phyloP scores from a whole-genome alignment of 2,113 vertebrate species.

The Elgaria multicarinata region DNA sequence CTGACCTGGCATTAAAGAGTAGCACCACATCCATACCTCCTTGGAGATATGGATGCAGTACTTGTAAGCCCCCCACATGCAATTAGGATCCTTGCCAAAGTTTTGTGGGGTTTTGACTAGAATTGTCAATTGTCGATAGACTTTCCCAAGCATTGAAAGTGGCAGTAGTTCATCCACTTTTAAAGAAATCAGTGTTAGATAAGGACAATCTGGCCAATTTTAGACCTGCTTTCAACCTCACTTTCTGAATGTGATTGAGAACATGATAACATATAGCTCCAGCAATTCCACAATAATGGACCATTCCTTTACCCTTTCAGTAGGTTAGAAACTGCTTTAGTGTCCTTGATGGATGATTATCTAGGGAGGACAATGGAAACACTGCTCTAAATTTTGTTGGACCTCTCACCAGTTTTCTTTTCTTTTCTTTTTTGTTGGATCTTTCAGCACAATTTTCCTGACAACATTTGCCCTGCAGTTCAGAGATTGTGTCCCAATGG shows the following conservation, averaged over 20 bases:
- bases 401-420: too few relatives aligned
- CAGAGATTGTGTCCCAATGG: neutral
- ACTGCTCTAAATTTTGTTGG: neutral
- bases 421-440: too few relatives aligned
- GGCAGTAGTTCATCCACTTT: neutral
- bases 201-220: neutral
- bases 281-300: neutral
- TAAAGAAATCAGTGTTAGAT: neutral
- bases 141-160: neutral
- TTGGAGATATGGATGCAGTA: neutral
- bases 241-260: neutral
- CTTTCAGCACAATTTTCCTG: neutral
- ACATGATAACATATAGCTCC: neutral
- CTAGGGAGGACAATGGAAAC: too few relatives aligned
- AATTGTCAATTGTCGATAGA: neutral
- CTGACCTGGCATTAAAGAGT: too few relatives aligned
- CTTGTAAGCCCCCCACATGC: neutral
- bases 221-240: neutral
- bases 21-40: too few relatives aligned
- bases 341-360: neutral
- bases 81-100: neutral
- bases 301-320: neutral
- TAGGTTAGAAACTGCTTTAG: neutral
- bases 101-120: neutral
- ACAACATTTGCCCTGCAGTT: neutral